phyloP scores from a whole-genome alignment of 2,797 vertebrate genomes.

The Schizothorax lantsangensis region DNA sequence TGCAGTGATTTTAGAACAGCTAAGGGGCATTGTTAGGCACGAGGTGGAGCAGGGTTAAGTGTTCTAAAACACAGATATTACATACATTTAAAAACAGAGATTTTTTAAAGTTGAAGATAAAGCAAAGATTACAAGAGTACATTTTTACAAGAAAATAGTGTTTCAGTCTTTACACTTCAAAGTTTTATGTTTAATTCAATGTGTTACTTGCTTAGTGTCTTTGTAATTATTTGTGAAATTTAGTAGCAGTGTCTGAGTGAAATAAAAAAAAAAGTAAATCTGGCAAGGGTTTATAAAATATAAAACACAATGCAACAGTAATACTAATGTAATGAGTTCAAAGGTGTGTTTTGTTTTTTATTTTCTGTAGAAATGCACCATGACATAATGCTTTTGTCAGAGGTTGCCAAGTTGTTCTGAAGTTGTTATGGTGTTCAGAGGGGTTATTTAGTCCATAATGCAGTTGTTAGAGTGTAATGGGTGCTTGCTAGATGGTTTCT shows the following conservation, averaged over 20 bases:
- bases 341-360: neutral
- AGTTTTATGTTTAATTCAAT: no score
- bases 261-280: neutral
- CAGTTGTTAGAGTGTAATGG: neutral
- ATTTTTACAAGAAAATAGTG: no score
- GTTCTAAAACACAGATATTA: neutral
- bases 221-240: neutral
- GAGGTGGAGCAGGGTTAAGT: neutral
- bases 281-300: neutral
- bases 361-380: neutral
- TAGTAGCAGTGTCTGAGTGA: neutral
- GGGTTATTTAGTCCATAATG: neutral
- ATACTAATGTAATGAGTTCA: slow-evolving; percentile 6
- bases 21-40: neutral
- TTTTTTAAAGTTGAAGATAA: no score
- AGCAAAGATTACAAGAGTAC: no score
- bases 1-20: neutral
- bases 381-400: neutral
- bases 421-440: neutral
- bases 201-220: neutral
- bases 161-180: no score
- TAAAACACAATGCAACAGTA: neutral
- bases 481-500: neutral
- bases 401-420: neutral
- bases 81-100: neutral